Evolutionary conservation across 2,113 vertebrate species (phyloP).

Genomic region (Neotragus pygmaeus): DNA sequence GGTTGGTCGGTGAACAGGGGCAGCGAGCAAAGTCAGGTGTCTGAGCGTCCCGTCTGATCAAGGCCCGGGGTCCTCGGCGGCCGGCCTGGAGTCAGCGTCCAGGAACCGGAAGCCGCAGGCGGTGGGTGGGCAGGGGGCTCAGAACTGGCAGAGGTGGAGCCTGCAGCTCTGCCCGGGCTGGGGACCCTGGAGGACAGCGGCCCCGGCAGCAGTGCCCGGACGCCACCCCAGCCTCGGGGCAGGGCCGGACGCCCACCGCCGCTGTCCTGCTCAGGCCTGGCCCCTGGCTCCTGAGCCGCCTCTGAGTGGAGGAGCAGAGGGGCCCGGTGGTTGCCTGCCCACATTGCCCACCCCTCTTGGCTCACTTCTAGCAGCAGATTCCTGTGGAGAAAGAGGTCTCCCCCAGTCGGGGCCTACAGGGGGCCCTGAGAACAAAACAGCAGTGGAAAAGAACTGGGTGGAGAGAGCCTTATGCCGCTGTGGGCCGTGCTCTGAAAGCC

Average conservation of each 20-base stretch:
- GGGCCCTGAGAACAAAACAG: not conserved
- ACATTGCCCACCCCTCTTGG: fast-evolving
- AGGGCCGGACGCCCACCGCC: not conserved
- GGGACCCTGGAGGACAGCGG: not conserved
- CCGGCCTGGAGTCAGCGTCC: not conserved
- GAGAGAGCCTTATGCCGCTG: not conserved
- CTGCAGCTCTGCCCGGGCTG: not conserved
- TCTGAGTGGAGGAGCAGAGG: not conserved
- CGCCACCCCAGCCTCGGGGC: not conserved
- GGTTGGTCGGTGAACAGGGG: not conserved
- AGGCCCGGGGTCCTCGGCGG: not conserved
- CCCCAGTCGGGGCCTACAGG: not conserved
- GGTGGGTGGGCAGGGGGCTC: not conserved
- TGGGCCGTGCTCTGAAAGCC: not conserved
- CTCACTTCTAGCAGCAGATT: not conserved
- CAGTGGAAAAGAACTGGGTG: not conserved
- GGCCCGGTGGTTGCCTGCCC: no score
- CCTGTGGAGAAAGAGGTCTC: not conserved
- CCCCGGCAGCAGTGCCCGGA: not conserved
- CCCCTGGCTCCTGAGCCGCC: fast-evolving
- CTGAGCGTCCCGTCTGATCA: not conserved
- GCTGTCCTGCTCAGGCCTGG: not conserved
- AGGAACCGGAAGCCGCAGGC: not conserved
- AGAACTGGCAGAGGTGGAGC: not conserved
- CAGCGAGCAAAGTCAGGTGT: not conserved